Conservation (phyloP, 30 jellyfish, hydroid and myxozoan genomes). For the Turritopsis rubra region DNA sequence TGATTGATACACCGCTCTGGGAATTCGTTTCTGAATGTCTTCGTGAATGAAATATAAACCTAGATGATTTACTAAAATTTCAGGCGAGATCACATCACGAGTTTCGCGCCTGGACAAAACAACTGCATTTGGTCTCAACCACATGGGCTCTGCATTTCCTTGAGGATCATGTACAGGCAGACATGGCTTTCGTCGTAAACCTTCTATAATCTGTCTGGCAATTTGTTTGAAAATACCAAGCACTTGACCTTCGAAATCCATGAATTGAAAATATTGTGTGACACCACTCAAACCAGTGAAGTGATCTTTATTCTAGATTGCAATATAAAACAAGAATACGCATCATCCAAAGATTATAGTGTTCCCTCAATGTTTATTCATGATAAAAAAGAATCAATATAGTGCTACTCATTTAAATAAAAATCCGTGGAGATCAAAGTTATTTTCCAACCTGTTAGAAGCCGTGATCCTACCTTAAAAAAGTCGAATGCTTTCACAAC, state of each 20-base stretch:
- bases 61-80: neutral
- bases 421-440: no score
- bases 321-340: no score
- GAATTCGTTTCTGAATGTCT: neutral
- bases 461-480: slow-evolving; percentile 34
- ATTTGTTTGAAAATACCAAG: slow-evolving; percentile 57
- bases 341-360: neutral
- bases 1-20: neutral
- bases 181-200: slow-evolving; percentile 41
- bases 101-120: slow-evolving; percentile 1
- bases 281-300: slow-evolving; percentile 30
- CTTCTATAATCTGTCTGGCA: slow-evolving; percentile 34
- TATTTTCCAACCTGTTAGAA: no score
- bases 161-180: slow-evolving; percentile 36
- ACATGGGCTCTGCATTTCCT: slow-evolving; percentile 24
- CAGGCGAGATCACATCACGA: slow-evolving; percentile 3
- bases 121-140: slow-evolving; percentile 45
- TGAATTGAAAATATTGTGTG: slow-evolving; percentile 34
- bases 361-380: neutral
- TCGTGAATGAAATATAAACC: slow-evolving; percentile 5
- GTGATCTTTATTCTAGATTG: slow-evolving; percentile 2
- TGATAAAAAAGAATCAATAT: no score
- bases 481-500: slow-evolving; percentile 55
- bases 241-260: slow-evolving; percentile 49
- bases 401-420: no score